These are phyloP conservation scores for Corapipo altera DNA, from an alignment of 2,113 vertebrate species.

Conservation along the genomic window DNA sequence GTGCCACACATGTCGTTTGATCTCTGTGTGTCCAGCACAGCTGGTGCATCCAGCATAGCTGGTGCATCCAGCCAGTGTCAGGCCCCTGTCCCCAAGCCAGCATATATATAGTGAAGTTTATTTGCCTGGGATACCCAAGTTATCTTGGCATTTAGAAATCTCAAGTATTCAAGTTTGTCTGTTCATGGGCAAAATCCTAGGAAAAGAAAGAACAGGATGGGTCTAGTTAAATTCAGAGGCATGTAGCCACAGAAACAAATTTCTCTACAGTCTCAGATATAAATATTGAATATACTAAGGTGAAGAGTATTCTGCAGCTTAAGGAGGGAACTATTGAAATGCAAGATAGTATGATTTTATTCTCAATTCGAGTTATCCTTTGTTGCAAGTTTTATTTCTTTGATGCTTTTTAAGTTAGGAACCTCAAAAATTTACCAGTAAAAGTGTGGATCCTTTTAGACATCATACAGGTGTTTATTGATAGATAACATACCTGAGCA, in stretches of 20 bases:
- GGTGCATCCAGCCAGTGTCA: not conserved
- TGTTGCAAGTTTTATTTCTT: not conserved
- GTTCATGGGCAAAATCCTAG: not conserved
- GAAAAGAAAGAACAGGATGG: not conserved
- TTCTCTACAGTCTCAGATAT: not conserved
- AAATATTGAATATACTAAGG: not conserved
- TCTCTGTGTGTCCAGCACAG: not conserved
- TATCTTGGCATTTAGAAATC: not conserved
- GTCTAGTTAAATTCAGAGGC: not conserved
- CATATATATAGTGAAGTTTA: not conserved
- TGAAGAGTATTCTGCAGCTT: not conserved
- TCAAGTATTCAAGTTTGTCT: not conserved
- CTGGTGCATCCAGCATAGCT: rapidly evolving
- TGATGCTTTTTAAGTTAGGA: not conserved
- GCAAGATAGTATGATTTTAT: not conserved
- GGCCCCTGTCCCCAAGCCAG: not conserved
- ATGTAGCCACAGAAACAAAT: not conserved
- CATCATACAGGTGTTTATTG: not conserved
- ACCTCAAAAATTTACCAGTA: not conserved
- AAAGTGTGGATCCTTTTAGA: not conserved
- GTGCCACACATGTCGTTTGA: not conserved
- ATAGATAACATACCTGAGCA: not conserved
- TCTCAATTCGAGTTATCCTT: not conserved
- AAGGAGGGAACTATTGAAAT: not conserved
- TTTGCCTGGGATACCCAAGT: not conserved